A percentile compares a stretch with the other conserved stretches of the same genome.
Evolutionary conservation across 2,888 invertebrate species (phyloP).

Genomic region (Parnassius apollo): DNA sequence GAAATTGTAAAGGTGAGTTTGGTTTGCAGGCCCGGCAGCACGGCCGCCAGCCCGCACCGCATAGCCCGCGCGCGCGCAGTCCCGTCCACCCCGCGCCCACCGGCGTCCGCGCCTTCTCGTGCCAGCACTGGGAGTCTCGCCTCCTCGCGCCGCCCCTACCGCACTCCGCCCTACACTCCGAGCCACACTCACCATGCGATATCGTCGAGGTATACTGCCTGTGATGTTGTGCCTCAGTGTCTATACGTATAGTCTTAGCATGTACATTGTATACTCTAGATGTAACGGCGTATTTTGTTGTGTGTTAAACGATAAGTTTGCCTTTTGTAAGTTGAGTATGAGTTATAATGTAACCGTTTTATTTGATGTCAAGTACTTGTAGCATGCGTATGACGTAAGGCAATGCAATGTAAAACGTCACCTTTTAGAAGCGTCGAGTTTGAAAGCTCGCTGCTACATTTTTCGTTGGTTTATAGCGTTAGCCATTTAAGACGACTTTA

Average conservation of each 20-base stretch:
- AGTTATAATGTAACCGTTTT: slow-evolving; percentile 17
- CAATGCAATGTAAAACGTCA: slow-evolving; percentile 60
- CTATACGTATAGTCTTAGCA: slow-evolving; percentile 31
- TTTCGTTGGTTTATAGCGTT: slow-evolving; percentile 36
- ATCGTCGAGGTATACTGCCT: slow-evolving; percentile 72
- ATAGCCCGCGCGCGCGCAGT: slow-evolving; percentile 76
- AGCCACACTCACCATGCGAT: slow-evolving; percentile 69
- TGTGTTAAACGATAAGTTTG: slow-evolving; percentile 22
- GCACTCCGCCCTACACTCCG: slow-evolving; percentile 74
- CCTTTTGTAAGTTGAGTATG: slow-evolving; percentile 10
- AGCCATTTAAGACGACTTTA: slow-evolving; percentile 44
- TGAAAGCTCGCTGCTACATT: slow-evolving; percentile 25
- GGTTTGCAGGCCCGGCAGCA: slow-evolving; percentile 73
- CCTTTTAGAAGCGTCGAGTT: slow-evolving; percentile 37
- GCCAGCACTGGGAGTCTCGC: slow-evolving; percentile 82
- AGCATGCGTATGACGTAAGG: slow-evolving; percentile 46
- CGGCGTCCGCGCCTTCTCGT: slow-evolving; percentile 82
- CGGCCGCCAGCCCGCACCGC: slow-evolving; percentile 77
- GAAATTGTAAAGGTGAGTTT: slow-evolving; percentile 21
- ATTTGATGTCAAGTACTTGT: slow-evolving; percentile 11
- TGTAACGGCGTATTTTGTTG: slow-evolving; percentile 23
- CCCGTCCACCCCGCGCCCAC: slow-evolving; percentile 78
- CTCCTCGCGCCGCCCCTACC: slow-evolving; percentile 74
- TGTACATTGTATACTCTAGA: slow-evolving; percentile 23
- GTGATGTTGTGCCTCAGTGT: slow-evolving; percentile 51